Percentiles rank a stretch among this genome's conserved stretches.
phyloP scores from a whole-genome alignment of 2,888 invertebrate species.

The Brachyptera putata region DNA sequence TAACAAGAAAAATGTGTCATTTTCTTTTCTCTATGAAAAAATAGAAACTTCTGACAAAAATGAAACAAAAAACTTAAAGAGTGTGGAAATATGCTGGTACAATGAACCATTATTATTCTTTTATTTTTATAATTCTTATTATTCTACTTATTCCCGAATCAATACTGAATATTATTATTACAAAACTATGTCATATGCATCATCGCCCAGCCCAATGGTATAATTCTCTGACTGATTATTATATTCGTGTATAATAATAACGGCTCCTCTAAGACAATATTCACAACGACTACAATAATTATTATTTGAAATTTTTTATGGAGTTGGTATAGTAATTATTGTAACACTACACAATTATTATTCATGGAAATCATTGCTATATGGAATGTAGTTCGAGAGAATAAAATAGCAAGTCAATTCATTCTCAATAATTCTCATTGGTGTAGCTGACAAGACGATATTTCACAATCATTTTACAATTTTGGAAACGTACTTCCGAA shows the following conservation, averaged over 20 bases:
- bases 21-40: slow-evolving; percentile 44
- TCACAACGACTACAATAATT: too few species aligned
- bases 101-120: slow-evolving; percentile 32
- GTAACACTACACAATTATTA: neutral
- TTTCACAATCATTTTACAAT: too few species aligned
- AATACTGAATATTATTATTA: slow-evolving; percentile 31
- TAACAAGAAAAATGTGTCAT: slow-evolving; percentile 52
- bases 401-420: too few species aligned
- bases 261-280: too few species aligned
- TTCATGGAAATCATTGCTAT: neutral
- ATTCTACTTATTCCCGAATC: slow-evolving; percentile 10
- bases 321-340: too few species aligned
- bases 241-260: too few species aligned
- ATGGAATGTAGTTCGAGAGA: neutral
- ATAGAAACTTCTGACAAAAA: slow-evolving; percentile 51
- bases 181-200: slow-evolving; percentile 33
- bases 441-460: too few species aligned
- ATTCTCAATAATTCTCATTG: too few species aligned
- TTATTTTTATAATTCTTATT: slow-evolving; percentile 34
- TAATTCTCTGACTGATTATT: too few species aligned
- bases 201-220: neutral
- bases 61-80: slow-evolving; percentile 46
- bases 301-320: too few species aligned
- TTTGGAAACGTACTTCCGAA: too few species aligned
- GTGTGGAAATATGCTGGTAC: slow-evolving; percentile 32